Evolutionary conservation across 2,113 vertebrate genomes (phyloP).

Genomic region (Dipodomys stephensi): DNA sequence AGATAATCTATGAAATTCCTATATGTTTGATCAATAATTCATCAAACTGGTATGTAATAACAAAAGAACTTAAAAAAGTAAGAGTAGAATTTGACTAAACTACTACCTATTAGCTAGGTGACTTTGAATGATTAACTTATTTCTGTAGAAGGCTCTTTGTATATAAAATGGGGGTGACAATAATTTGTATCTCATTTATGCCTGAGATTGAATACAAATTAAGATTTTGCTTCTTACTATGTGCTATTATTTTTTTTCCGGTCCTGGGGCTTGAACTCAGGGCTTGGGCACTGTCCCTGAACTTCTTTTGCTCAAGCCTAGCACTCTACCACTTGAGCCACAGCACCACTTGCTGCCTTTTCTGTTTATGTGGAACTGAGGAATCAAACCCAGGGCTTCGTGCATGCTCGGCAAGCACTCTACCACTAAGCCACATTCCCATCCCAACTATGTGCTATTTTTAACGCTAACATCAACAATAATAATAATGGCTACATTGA

Average conservation of each 20-base stretch:
- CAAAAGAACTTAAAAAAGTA: not conserved
- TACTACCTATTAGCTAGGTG: not conserved
- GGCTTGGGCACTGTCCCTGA: too few relatives aligned
- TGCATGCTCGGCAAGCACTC: too few relatives aligned
- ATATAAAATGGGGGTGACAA: not conserved
- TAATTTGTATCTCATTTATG: not conserved
- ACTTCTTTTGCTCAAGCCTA: too few relatives aligned
- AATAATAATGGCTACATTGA: conserved; percentile 24
- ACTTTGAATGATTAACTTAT: conserved; percentile 3
- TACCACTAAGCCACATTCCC: too few relatives aligned
- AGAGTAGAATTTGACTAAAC: not conserved
- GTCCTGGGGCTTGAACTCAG: too few relatives aligned
- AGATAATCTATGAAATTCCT: not conserved
- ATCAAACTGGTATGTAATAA: not conserved
- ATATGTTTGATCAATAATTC: not conserved
- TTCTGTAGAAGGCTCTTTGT: not conserved
- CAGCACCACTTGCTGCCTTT: too few relatives aligned
- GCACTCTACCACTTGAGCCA: too few relatives aligned
- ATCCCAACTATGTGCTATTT: not conserved
- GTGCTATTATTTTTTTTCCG: not conserved
- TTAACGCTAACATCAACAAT: conserved; percentile 16
- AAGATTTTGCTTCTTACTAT: not conserved
- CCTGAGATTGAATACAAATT: not conserved
- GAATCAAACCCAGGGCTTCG: too few relatives aligned
- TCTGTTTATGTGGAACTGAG: too few relatives aligned